phyloP scores from a whole-genome alignment of 2,888 invertebrate genomes.

The Stictocephala bisonia region DNA sequence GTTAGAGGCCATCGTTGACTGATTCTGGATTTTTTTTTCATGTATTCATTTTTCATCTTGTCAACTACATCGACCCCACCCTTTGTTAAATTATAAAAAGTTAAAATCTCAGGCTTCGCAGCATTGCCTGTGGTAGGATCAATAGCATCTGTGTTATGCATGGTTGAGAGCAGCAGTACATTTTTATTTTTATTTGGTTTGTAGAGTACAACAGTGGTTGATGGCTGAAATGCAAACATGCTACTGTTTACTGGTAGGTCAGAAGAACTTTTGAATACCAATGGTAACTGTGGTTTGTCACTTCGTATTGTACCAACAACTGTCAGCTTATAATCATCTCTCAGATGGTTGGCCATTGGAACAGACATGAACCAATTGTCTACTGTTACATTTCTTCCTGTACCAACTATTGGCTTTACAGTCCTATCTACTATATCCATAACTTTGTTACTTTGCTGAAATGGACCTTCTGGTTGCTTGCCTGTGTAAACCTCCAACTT shows the following conservation, averaged over 20 bases:
- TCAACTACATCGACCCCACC: slow-evolving; percentile 5
- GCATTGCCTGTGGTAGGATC: not conserved
- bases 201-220: not conserved
- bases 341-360: not conserved
- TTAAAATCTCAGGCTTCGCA: not conserved
- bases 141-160: not conserved
- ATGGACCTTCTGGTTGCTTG: not conserved
- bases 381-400: not conserved
- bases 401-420: not conserved
- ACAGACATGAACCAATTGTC: slow-evolving; percentile 14
- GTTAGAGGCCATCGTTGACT: slow-evolving; percentile 2
- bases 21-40: not conserved
- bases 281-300: too few relatives aligned
- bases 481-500: slow-evolving; percentile 34
- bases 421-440: not conserved
- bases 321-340: not conserved
- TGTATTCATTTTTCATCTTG: slow-evolving; percentile 4
- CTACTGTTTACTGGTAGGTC: not conserved
- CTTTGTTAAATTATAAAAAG: slow-evolving; percentile 3
- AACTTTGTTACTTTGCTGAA: not conserved
- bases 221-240: not conserved
- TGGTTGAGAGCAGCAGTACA: not conserved
- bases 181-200: slow-evolving; percentile 5
- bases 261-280: too few relatives aligned
- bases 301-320: too few relatives aligned